Conservation (phyloP, 2,888 invertebrate genomes). For the Eupithecia inturbata region DNA sequence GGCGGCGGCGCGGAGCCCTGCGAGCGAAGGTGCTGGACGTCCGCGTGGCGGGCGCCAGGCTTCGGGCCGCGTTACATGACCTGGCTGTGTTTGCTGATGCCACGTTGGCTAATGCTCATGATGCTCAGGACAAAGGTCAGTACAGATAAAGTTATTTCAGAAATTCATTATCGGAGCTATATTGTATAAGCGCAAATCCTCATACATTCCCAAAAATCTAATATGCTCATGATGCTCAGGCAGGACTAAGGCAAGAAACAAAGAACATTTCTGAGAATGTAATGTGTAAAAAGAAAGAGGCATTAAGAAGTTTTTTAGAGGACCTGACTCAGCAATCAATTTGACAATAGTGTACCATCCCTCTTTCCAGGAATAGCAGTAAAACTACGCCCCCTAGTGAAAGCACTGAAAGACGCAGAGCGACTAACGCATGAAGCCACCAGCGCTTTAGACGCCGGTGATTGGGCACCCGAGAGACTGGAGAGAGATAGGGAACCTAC, state of each 20-base stretch:
- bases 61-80: conserved; percentile 93
- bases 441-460: conserved; percentile 88
- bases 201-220: neutral
- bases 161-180: neutral
- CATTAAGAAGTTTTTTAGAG: neutral
- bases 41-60: conserved; percentile 89
- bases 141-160: conserved; percentile 3
- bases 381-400: conserved; percentile 91
- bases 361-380: conserved; percentile 81
- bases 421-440: conserved; percentile 91
- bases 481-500: conserved; percentile 80
- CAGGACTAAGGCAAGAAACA: neutral
- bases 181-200: neutral
- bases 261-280: neutral
- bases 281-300: neutral
- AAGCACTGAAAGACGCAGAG: conserved; percentile 91
- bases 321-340: neutral
- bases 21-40: conserved; percentile 92
- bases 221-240: neutral
- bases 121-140: conserved; percentile 91
- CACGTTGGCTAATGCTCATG: conserved; percentile 92
- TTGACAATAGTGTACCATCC: neutral
- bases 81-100: conserved; percentile 95
- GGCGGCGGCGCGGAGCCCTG: conserved; percentile 92
- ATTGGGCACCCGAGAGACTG: conserved; percentile 90